phyloP scores from a whole-genome alignment of 2,113 vertebrate species.

The Eubucco bourcierii region DNA sequence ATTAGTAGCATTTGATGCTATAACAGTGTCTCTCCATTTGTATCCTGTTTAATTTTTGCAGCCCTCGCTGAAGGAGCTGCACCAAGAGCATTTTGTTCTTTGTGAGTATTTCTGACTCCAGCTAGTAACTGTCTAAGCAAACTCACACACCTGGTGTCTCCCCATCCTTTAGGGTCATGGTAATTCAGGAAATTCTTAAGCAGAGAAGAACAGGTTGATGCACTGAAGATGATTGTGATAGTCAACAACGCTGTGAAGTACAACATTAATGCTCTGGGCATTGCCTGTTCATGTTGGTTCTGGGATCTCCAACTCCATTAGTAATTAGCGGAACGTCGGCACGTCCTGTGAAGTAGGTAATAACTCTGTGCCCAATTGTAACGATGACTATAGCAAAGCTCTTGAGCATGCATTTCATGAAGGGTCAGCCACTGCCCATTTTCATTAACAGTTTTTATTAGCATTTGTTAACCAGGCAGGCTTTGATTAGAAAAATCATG shows the following conservation, averaged over 20 bases:
- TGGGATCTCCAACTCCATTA: background rate
- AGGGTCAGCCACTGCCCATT: background rate
- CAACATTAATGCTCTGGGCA: background rate
- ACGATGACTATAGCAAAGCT: background rate
- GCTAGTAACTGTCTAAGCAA: background rate
- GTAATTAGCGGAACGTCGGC: background rate
- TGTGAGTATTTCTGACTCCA: background rate
- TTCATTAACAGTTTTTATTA: background rate
- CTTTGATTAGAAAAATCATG: background rate
- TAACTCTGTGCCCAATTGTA: background rate
- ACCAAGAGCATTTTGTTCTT: background rate
- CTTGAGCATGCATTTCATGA: background rate
- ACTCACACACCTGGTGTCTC: background rate
- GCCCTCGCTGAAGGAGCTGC: background rate
- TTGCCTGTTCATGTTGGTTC: background rate
- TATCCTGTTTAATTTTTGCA: background rate
- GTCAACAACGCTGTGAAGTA: background rate
- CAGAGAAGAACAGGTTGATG: background rate
- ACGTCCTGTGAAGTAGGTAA: background rate
- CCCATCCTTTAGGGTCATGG: accelerated
- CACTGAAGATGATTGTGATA: background rate
- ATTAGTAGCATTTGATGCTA: background rate
- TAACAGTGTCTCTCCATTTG: background rate
- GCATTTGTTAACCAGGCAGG: background rate
- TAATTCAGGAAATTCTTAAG: background rate